Percentiles rank a stretch among this genome's conserved stretches.
Evolutionary conservation across 2,888 invertebrate species (phyloP).

Genomic region (Volucella zonaria): DNA sequence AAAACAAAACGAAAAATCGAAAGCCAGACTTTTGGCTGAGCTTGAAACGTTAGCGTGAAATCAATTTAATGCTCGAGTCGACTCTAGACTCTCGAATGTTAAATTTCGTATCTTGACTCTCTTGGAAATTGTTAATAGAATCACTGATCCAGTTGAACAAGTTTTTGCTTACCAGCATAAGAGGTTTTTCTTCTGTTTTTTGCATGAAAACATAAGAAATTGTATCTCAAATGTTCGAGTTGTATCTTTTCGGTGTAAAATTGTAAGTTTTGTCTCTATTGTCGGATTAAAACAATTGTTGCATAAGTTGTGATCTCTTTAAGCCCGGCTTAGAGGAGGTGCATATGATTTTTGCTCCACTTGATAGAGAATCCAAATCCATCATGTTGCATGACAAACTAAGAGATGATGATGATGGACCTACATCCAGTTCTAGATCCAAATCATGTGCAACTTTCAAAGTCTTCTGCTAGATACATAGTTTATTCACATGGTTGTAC

Average conservation of each 20-base stretch:
- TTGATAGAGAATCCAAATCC: too few relatives aligned
- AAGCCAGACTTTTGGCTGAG: constrained; percentile 1
- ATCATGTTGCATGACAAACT: too few relatives aligned
- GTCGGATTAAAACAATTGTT: neutral
- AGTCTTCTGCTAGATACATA: neutral
- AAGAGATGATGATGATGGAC: neutral
- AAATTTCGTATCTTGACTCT: neutral
- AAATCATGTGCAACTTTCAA: constrained; percentile 31
- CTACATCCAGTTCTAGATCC: constrained; percentile 24
- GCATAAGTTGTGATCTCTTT: constrained; percentile 14
- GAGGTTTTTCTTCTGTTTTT: neutral
- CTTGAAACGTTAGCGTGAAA: constrained; percentile 20
- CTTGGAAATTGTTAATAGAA: constrained; percentile 31
- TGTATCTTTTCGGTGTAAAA: constrained; percentile 19
- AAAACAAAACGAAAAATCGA: constrained; percentile 1
- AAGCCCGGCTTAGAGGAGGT: neutral
- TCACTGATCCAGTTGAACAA: constrained; percentile 50
- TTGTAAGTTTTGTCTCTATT: constrained; percentile 1
- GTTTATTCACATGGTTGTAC: neutral
- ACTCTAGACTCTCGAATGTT: too few relatives aligned
- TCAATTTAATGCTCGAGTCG: constrained; percentile 30
- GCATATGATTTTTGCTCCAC: too few relatives aligned
- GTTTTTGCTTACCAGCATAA: constrained; percentile 3
- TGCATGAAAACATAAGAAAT: neutral
- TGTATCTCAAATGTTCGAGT: constrained; percentile 2